A percentile compares a stretch with the other conserved stretches of the same genome.
Evolutionary conservation across 2,888 invertebrate genomes (phyloP).

Genomic region (Physocephala rufipes): DNA sequence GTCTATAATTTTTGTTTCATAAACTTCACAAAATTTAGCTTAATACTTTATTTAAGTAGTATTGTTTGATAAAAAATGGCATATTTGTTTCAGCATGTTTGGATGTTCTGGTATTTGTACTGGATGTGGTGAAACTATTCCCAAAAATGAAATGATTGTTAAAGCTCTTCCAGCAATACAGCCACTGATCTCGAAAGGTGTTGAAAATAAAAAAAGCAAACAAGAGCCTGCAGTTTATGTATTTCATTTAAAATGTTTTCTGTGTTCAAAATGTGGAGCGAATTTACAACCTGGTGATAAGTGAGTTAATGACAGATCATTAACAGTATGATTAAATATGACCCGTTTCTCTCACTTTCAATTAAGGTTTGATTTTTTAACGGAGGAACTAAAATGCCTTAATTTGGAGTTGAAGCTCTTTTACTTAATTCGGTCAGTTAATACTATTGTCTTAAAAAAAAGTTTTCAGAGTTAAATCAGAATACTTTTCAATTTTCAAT

Average conservation of each 20-base stretch:
- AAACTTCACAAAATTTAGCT: too few relatives aligned
- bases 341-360: too few relatives aligned
- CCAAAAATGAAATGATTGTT: constrained; percentile 94
- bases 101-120: constrained; percentile 89
- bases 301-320: too few relatives aligned
- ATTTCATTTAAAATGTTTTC: constrained; percentile 92
- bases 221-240: constrained; percentile 57
- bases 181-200: constrained; percentile 47
- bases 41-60: too few relatives aligned
- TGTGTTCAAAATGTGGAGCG: constrained; percentile 91
- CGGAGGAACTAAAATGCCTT: too few relatives aligned
- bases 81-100: constrained; percentile 78
- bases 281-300: constrained; percentile 91
- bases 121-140: constrained; percentile 91
- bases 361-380: too few relatives aligned
- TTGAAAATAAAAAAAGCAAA: constrained; percentile 66
- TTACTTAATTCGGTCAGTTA: too few relatives aligned
- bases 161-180: constrained; percentile 67
- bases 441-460: too few relatives aligned
- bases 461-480: too few relatives aligned
- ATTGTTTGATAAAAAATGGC: too few relatives aligned
- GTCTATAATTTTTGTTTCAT: too few relatives aligned
- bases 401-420: background rate
- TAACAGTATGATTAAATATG: too few relatives aligned
- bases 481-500: background rate